Conservation (phyloP, 2,888 invertebrate genomes). For the Myathropa florea region DNA sequence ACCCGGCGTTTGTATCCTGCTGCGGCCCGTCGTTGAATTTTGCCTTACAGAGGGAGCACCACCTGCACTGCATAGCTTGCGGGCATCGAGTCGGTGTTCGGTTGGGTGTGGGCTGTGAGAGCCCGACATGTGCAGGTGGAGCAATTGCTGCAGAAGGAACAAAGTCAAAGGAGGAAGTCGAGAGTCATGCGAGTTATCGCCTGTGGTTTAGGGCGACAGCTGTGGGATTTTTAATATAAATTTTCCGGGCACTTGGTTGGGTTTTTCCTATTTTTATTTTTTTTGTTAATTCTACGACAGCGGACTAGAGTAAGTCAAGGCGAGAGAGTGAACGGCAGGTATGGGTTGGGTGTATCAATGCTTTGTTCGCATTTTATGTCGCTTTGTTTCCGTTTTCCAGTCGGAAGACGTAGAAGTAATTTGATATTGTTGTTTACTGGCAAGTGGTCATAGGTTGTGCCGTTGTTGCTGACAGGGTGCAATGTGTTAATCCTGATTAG, state of each 20-base stretch:
- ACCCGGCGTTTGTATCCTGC: slow-evolving; percentile 39
- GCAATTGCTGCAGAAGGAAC: background rate
- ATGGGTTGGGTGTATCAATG: slow-evolving; percentile 1
- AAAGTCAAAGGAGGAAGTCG: slow-evolving; percentile 59
- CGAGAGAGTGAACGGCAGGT: background rate
- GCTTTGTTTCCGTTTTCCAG: slow-evolving; percentile 1
- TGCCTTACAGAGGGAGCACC: slow-evolving; percentile 49
- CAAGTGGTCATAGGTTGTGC: slow-evolving; percentile 41
- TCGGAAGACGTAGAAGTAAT: slow-evolving; percentile 58
- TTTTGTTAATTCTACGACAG: slow-evolving; percentile 2
- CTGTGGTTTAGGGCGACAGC: slow-evolving; percentile 70
- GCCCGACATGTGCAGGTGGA: slow-evolving; percentile 13
- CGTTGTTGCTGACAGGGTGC: slow-evolving; percentile 18
- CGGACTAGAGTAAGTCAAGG: background rate
- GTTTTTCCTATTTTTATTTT: slow-evolving; percentile 44
- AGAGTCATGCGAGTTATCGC: slow-evolving; percentile 69
- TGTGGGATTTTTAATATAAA: slow-evolving; percentile 71
- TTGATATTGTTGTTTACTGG: slow-evolving; percentile 48
- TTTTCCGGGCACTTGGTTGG: slow-evolving; percentile 68
- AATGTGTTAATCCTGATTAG: slow-evolving; percentile 51
- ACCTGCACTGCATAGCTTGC: slow-evolving; percentile 34
- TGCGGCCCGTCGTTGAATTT: slow-evolving; percentile 27
- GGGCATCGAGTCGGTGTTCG: slow-evolving; percentile 31
- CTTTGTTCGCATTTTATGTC: slow-evolving; percentile 17
- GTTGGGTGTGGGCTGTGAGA: background rate